Base-by-base conservation (phyloP, 2,797 vertebrate species). In the Peromyscus attwateri region DNA sequence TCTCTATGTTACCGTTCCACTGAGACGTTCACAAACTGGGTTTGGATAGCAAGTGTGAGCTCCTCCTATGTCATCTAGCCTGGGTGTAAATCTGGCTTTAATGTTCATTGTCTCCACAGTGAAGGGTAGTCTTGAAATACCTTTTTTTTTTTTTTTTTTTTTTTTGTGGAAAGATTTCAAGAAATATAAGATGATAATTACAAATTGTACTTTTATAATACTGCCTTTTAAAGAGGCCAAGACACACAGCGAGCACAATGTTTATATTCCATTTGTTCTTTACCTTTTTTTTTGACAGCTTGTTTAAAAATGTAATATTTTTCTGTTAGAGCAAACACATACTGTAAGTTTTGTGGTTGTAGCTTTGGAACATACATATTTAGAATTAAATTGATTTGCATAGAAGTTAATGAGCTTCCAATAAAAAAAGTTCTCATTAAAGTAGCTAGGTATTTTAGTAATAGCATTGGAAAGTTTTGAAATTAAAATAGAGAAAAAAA, bases 201-300 rank as follows among this genome's bases (percentile, higher is more conserved):
- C 60, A 81, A 77, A 62, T 96, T 96, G 49, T 25, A 91, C 62
- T 91, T 95, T 85, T 77, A n/a, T 81, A 11, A 52, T 77, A 46
- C 13, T 82, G 21, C 23, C 91, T 97, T 93, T 90, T 64, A 5
- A 10, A 91, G 84, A 87, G 73, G 25, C 83, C 14, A 55, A 7
- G 75, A 83, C 19, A 83, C 17, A 66, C 82, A 52, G 3, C 64
- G 92, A 92, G 68, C 93, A 57, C 2, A 71, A 43, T 77, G 46
- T 95, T 91, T 94, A 82, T 92, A 80, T 83, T 84, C 27, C 16
- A 66, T 93, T 96, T 92, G 46, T 87, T 92, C 40, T 96, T 94
- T 94, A 70, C 31, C 91, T 83, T 73, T 31, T 93, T 97, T 95
- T 95, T 62, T 95, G 57, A 94, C 37, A 96, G 87, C 75, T 96